Conservation (phyloP, 2,797 vertebrate species). For the Melanotaenia nigrans region DNA sequence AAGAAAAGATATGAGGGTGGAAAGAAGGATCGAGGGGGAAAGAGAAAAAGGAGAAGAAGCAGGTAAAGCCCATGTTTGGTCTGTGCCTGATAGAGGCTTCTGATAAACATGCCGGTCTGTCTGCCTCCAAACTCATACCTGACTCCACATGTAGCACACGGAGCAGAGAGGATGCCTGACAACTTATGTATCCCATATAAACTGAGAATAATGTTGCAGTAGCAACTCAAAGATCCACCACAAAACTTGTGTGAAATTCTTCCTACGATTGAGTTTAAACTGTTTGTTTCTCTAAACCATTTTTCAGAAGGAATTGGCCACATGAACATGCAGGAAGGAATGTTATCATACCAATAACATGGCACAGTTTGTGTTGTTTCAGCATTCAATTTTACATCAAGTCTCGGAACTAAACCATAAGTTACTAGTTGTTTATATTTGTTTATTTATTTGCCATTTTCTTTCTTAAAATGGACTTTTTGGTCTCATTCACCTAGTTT, state of each 20-base stretch:
- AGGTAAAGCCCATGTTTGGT: slow-evolving; percentile 69
- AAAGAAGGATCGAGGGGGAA: slow-evolving; percentile 33
- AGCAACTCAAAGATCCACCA: neutral
- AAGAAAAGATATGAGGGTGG: slow-evolving; percentile 58
- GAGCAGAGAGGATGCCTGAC: neutral
- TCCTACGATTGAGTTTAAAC: neutral
- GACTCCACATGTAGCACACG: slow-evolving; percentile 68
- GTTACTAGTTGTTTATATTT: neutral
- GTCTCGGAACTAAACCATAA: neutral
- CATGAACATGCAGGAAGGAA: neutral
- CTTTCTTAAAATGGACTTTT: too few species aligned
- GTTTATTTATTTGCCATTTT: neutral
- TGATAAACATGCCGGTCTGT: slow-evolving; percentile 66
- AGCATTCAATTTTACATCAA: neutral
- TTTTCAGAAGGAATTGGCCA: neutral
- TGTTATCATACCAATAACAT: neutral
- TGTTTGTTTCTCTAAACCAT: neutral
- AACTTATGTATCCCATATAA: neutral
- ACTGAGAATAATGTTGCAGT: neutral
- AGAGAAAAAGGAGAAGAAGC: slow-evolving; percentile 31
- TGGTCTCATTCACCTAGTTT: neutral
- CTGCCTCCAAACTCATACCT: slow-evolving; percentile 61
- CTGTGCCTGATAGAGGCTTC: slow-evolving; percentile 63
- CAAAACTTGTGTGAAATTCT: neutral
- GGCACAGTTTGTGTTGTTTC: neutral